Evolutionary conservation across 2,113 vertebrate species (phyloP), one percentile per base, ranked within the genome.

Genomic region (Haemorhous mexicanus): DNA sequence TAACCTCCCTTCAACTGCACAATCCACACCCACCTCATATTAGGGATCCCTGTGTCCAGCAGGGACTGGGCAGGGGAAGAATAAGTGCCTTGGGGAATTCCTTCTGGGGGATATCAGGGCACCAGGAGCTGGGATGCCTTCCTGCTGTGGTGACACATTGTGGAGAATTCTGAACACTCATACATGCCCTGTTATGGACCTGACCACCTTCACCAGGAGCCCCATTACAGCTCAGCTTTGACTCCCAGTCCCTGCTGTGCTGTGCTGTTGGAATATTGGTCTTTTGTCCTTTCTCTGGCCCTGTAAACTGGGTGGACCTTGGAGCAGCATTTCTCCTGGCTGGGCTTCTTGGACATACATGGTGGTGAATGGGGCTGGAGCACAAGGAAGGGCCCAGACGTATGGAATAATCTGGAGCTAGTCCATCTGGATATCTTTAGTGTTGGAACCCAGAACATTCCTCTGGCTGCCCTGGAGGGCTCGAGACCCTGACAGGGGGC

Each of bases 181-280:
- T 7, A 3, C 4, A 4, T 0, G 2, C 2, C 11, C 28, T 84
- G 8, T 22, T 11, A 56, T 23, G 32, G 32, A 10, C 16, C 35
- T 46, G 32, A 32, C 2, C 0, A 2, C 17, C 59, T 47, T 64
- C 49, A 74, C 12, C 24, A 44, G 15, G 16, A 52, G 27, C 44
- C 30, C 23, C 41, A 41, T 66, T 66, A 39, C 13, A 28, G 49
- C 24, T 59, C 70, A 75, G 66, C 33, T 68, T 39, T 47, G 23
- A 13, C 4, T 19, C 19, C 9, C 61, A 37, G 44, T 6, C 37
- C 37, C 53, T 52, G 16, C 28, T 33, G 43, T 72, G 43, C 20
- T 47, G 15, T 2, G 4, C 43, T 35, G 28, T 15, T 67, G 43
- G 33, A 66, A 21, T 24, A 1, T 2, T 76, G 19, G 2, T 63